Evolutionary conservation across 2,113 vertebrate genomes (phyloP), one percentile per base, ranked within the genome.

Genomic region (Thalassarche chlororhynchos): DNA sequence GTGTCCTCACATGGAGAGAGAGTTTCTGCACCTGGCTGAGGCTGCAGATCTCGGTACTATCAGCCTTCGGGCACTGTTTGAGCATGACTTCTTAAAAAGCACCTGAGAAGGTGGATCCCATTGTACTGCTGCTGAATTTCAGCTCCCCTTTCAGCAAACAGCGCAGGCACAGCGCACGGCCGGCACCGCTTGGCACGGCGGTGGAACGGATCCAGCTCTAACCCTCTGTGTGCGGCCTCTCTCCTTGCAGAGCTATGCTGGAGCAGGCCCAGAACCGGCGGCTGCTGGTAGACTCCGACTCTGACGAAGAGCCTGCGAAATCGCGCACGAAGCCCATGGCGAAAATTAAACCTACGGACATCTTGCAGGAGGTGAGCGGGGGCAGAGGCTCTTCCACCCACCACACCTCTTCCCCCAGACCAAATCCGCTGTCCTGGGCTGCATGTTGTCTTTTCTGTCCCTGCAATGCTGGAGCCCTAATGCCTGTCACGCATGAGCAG

Each of bases 271-370:
- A 98, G 23, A 97, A 98, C 40, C 98, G 98, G 36, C 98, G 98
- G 52, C 94, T 99, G 51, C 86, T 98, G 25, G 80, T 94, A n/a
- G 99, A 99, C 38, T 99, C 99, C 0, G 99, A 99, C 97, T 99
- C 99, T 0, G 99, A 99, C 0, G 97, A 98, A 72, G 98, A 96
- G 2, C 46, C 74, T 1, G 58, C 36, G 0, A 86, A 89, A 1
- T 12, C 85, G 0, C 55, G 14, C 1, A 26, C 75, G 0, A 96
- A 52, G 2, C 28, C 84, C 0, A 4, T 42, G 1, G 18, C 31
- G 1, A 52, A 26, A 10, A 77, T 80, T 4, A 99, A 96, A 62
- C 98, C 99, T 25, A 99, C 99, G 0, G 99, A 99, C 96, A 98
- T 99, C 91, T 98, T 99, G 86, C 98, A 98, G 3, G 95, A 98